Evolutionary conservation across 2,797 vertebrate species (phyloP), one percentile per base, ranked within the genome.

Genomic region (Pseudochromis fuscus): DNA sequence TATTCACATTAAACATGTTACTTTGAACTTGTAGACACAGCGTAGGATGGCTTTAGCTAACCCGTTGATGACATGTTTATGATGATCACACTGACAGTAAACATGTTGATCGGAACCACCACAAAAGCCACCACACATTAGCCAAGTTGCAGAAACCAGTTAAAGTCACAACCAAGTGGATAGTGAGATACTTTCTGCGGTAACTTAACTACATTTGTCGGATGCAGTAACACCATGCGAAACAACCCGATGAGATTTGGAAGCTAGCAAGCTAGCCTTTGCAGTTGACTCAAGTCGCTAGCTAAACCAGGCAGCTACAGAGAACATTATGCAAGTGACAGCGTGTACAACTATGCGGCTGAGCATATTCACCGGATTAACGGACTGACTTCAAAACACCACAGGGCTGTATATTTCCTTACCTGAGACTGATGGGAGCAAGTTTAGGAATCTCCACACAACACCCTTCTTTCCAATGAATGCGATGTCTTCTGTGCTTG

Each of bases 201-300:
- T 37, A 56, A 58, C 42, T 70, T 12, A n/a, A 25, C 56, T 21
- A 42, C 40, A 38, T 67, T 31, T 38, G 33, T 45, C 16, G 40
- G 60, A 50, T 45, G 64, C 59, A 31, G 42, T 12, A n/a, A 31
- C 45, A 40, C 55, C 25, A 49, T 16, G 51, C 0, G 28, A 71
- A 65, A 42, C 0, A 72, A 21, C 38, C 61, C 49, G 45, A 58
- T 67, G 58, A 64, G 60, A 80, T 63, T 59, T 57, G 71, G 67
- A 71, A 48, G 84, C 84, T 89, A 92, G 72, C 79, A 48, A 9
- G 86, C 85, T 91, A 91, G 77, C 77, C 45, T 52, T 38, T 66
- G 50, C 77, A 72, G 67, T 72, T 66, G 70, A 82, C 73, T 77
- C 63, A 76, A 83, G 81, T 68, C 81, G 70, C 55, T 88, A 88